Evolutionary conservation across 2,797 vertebrate species (phyloP).

Genomic region (Ctenochaetus hawaiiensis): DNA sequence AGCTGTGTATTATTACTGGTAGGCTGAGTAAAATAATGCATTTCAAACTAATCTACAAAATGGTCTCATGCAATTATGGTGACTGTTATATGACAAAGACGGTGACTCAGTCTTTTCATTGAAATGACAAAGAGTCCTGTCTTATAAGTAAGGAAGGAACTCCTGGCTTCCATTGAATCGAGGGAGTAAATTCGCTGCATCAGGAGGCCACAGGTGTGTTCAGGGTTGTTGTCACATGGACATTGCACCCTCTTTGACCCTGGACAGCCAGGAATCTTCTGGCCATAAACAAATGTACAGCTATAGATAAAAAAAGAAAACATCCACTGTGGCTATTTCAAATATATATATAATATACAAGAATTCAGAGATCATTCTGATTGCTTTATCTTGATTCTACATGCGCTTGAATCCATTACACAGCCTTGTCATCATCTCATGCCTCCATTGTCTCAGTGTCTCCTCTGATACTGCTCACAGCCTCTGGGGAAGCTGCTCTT

Average conservation of each 20-base stretch:
- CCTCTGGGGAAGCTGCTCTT: conserved; percentile 2
- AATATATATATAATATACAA: neutral
- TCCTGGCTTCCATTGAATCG: neutral
- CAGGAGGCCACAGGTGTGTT: neutral
- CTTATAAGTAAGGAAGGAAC: neutral
- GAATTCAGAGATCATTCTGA: neutral
- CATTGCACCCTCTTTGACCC: neutral
- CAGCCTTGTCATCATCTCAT: neutral
- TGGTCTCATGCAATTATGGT: neutral
- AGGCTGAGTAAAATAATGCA: neutral
- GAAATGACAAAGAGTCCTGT: neutral
- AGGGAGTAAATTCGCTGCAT: neutral
- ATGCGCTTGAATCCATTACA: neutral
- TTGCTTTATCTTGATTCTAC: conserved; percentile 17
- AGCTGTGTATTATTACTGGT: neutral
- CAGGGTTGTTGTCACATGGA: neutral
- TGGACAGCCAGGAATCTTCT: neutral
- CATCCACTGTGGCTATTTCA: neutral
- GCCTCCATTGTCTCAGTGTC: neutral
- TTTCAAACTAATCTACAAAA: neutral
- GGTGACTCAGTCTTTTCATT: neutral
- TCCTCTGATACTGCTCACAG: conserved; percentile 1
- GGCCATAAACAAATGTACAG: neutral
- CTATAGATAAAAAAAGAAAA: neutral
- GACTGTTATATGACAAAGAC: neutral